Conservation (phyloP, 2,113 vertebrate genomes). For the Carlito syrichta region DNA sequence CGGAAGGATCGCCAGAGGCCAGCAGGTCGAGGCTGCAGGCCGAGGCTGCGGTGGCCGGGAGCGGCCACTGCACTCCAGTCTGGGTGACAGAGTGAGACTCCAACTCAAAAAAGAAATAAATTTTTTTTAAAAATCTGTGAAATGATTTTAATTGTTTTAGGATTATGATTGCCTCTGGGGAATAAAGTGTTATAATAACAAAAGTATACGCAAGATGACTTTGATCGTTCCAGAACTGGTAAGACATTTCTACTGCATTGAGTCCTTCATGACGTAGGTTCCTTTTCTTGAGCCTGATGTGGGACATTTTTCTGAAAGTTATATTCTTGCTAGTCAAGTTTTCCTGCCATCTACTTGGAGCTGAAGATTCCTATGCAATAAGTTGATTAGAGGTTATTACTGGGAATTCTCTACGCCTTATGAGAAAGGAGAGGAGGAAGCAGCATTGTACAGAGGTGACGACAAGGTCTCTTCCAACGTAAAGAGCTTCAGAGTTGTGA, state of each 20-base stretch:
- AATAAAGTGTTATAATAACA: background rate
- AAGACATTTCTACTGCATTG: background rate
- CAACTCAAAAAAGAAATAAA: too few relatives aligned
- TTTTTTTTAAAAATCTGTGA: too few relatives aligned
- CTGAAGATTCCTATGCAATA: background rate
- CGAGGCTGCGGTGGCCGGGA: too few relatives aligned
- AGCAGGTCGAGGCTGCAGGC: too few relatives aligned
- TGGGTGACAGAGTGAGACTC: too few relatives aligned
- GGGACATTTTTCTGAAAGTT: background rate
- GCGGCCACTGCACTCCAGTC: too few relatives aligned
- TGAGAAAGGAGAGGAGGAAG: background rate
- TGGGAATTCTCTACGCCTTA: background rate
- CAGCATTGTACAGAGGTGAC: background rate
- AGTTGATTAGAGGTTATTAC: background rate
- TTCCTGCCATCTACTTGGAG: background rate
- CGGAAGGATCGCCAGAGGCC: too few relatives aligned
- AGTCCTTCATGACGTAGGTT: background rate
- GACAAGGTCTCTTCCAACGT: background rate
- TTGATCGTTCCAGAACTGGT: background rate
- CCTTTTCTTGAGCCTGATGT: background rate
- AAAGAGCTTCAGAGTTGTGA: background rate
- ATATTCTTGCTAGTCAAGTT: background rate
- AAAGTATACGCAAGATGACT: background rate
- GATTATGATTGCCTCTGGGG: background rate
- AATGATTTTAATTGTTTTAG: background rate